A percentile compares a stretch with the other conserved stretches of the same genome.
Conservation (phyloP, 1,140 invertebrate genomes). For the Camponotus floridanus region DNA sequence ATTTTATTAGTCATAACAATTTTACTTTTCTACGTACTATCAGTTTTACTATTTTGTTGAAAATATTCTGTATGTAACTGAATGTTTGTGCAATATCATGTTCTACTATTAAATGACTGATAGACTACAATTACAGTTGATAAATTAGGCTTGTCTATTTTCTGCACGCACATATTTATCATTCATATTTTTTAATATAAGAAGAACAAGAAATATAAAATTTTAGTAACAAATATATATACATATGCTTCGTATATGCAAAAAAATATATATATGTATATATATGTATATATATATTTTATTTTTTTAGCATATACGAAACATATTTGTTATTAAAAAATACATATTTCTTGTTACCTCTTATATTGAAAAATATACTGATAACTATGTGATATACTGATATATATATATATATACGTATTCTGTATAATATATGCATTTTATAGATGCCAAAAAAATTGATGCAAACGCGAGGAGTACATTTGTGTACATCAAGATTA, state of each 20-base stretch:
- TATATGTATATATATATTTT: neutral
- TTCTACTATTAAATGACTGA: conserved; percentile 20
- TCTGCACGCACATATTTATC: neutral
- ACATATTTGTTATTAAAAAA: no score
- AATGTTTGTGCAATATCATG: neutral
- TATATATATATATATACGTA: no score
- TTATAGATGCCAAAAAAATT: conserved; percentile 59
- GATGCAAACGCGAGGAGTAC: conserved; percentile 42
- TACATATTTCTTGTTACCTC: no score
- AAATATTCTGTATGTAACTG: neutral
- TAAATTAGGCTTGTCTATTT: neutral
- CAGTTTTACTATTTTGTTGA: no score
- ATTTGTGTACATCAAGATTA: conserved; percentile 18
- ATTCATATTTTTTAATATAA: neutral
- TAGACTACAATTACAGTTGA: neutral
- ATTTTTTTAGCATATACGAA: no score
- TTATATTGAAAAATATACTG: no score
- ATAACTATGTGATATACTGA: no score
- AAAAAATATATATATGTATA: neutral
- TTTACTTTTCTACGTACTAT: no score
- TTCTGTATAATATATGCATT: neutral
- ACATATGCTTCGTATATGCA: neutral
- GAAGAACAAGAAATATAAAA: neutral
- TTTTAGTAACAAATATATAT: neutral
- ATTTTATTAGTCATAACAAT: no score